Conservation (phyloP, 2,797 vertebrate genomes). For the Gobio occitaniae region DNA sequence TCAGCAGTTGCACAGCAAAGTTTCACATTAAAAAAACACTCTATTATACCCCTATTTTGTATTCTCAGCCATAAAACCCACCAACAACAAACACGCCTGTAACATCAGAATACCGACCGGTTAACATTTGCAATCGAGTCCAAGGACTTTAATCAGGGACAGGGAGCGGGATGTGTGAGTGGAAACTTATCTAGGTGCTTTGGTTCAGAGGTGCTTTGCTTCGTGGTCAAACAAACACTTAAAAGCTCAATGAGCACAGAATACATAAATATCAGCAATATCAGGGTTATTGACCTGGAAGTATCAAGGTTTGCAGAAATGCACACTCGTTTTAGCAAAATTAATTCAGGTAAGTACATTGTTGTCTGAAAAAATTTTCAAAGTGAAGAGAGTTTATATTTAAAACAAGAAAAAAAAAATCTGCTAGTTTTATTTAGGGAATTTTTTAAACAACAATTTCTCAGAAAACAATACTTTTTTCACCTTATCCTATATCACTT, state of each 20-base stretch:
- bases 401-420: not conserved
- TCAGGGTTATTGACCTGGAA: not conserved
- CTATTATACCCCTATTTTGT: not conserved
- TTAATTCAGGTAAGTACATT: not conserved
- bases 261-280: not conserved
- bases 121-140: not conserved
- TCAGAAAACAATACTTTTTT: not conserved
- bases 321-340: not conserved
- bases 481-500: not conserved
- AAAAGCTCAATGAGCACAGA: not conserved
- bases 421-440: not conserved
- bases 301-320: not conserved
- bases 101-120: not conserved
- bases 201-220: too few species aligned
- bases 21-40: not conserved
- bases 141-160: not conserved
- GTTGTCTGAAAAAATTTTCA: not conserved
- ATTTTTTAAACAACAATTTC: too few species aligned
- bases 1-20: not conserved
- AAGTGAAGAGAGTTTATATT: not conserved
- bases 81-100: not conserved
- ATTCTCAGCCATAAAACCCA: not conserved
- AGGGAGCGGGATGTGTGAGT: not conserved
- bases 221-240: constrained; percentile 20
- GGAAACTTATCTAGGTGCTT: not conserved